These are phyloP conservation scores for Aplidium turbinatum DNA, from an alignment of 23 tunicate genomes.

Conservation along the genomic window DNA sequence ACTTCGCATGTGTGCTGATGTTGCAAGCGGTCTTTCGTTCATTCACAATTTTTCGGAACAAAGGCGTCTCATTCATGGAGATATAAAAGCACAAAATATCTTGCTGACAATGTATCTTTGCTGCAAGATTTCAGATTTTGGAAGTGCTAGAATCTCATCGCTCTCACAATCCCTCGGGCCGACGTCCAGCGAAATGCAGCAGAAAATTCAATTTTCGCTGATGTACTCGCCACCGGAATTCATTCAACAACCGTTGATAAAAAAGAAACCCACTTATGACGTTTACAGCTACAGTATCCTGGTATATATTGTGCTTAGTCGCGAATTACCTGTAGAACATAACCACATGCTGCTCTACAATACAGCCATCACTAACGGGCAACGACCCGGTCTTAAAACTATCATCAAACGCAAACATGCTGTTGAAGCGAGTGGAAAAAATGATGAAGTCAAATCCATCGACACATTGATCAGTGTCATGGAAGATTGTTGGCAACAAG, in stretches of 20 bases:
- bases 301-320: conserved; percentile 4
- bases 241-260: neutral
- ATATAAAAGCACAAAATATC: conserved; percentile 23
- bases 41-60: conserved; percentile 15
- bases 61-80: conserved; percentile 23
- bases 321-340: neutral
- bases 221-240: conserved; percentile 24
- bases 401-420: no score
- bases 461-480: neutral
- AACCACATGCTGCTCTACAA: neutral
- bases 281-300: conserved; percentile 29
- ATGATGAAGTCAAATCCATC: no score
- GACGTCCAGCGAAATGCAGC: no score
- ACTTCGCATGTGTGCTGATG: conserved; percentile 13
- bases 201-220: neutral
- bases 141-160: no score
- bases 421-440: no score
- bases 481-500: conserved; percentile 3
- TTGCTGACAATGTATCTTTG: conserved; percentile 4
- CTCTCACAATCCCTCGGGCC: no score
- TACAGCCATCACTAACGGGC: neutral
- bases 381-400: neutral
- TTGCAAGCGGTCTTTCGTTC: conserved; percentile 13
- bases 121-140: conserved; percentile 33
- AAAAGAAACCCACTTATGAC: conserved; percentile 5